A percentile compares a stretch with the other conserved stretches of the same genome.
These are phyloP conservation scores for Megalops atlanticus DNA, from an alignment of 2,113 vertebrate species.

Conservation along the genomic window DNA sequence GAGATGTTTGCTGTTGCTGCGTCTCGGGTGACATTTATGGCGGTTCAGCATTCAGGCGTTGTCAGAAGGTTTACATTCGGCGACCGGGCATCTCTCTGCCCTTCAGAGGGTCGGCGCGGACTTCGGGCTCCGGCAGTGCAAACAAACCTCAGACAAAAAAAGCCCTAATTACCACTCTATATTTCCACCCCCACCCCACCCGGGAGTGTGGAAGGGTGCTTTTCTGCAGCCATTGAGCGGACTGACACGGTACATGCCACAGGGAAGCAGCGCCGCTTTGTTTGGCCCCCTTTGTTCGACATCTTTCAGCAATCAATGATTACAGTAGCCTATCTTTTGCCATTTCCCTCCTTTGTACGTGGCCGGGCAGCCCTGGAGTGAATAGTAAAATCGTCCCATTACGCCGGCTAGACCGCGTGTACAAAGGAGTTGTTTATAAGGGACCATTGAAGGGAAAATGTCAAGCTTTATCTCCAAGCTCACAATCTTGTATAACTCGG, in stretches of 20 bases:
- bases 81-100: not conserved
- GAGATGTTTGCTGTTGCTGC: not conserved
- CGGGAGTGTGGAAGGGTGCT: not conserved
- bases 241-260: slow-evolving; percentile 40
- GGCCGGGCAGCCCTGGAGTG: slow-evolving; percentile 44
- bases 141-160: not conserved
- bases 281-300: slow-evolving; percentile 53
- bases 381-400: slow-evolving; percentile 63
- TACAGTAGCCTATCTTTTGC: slow-evolving; percentile 63
- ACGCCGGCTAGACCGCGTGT: slow-evolving; percentile 12
- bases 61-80: not conserved
- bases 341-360: slow-evolving; percentile 62
- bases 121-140: not conserved
- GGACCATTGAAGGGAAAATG: slow-evolving; percentile 65
- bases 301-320: slow-evolving; percentile 62
- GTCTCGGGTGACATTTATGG: not conserved
- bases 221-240: not conserved
- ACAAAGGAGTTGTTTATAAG: slow-evolving; percentile 58
- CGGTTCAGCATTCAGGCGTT: not conserved
- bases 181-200: not conserved
- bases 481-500: slow-evolving; percentile 59
- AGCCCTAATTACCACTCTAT: not conserved
- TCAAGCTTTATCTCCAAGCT: slow-evolving; percentile 62
- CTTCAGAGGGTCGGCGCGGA: not conserved
- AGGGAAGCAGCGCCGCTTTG: slow-evolving; percentile 53